Evolutionary conservation across 2,797 vertebrate genomes (phyloP).

Genomic region (Gorsachius magnificus): DNA sequence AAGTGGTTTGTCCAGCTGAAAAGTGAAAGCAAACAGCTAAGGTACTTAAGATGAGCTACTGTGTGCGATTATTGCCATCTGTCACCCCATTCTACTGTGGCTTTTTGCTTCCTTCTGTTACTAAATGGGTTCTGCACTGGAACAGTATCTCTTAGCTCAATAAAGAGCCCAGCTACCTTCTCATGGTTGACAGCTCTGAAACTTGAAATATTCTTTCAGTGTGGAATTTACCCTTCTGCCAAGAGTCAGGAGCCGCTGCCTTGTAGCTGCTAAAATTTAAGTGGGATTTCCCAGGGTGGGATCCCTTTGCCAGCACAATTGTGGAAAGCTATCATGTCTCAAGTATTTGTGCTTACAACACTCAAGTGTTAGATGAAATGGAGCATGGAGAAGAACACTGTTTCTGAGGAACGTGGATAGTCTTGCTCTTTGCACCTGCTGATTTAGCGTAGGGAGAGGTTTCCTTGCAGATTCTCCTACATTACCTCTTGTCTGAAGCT

Average conservation of each 20-base stretch:
- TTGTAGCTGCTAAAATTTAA: slow-evolving; percentile 15
- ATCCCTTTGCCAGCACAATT: background rate
- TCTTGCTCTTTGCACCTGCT: background rate
- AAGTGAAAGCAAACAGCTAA: slow-evolving; percentile 27
- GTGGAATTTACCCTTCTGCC: slow-evolving; percentile 20
- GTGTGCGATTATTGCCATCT: background rate
- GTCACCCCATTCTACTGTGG: background rate
- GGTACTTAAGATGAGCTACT: slow-evolving; percentile 36
- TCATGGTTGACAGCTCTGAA: background rate
- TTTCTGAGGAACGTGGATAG: background rate
- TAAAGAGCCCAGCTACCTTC: background rate
- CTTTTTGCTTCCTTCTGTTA: slow-evolving; percentile 27
- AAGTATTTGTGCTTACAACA: slow-evolving; percentile 21
- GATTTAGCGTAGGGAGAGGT: background rate
- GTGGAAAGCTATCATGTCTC: slow-evolving; percentile 28
- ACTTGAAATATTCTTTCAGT: background rate
- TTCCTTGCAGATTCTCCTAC: background rate
- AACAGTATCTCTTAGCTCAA: background rate
- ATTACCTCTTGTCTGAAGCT: background rate
- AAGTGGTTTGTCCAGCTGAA: slow-evolving; percentile 26
- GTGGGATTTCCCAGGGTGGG: slow-evolving; percentile 25
- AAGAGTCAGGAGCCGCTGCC: background rate
- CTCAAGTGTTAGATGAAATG: slow-evolving; percentile 9
- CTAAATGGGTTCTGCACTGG: background rate
- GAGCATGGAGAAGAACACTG: background rate